Evolutionary conservation across 2,888 invertebrate genomes (phyloP).

Genomic region (Ochropleura leucogaster): DNA sequence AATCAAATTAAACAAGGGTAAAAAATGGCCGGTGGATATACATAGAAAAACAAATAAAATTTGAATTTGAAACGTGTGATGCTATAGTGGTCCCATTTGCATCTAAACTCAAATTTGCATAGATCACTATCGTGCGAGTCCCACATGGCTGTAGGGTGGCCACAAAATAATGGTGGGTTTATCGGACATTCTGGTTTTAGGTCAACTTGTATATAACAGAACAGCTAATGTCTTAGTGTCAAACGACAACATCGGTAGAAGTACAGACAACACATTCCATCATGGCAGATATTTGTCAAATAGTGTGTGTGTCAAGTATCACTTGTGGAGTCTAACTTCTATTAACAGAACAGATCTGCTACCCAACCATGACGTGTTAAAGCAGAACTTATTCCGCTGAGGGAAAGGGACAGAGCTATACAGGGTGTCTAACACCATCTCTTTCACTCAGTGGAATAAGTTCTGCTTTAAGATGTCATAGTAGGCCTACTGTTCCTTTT

Average conservation of each 20-base stretch:
- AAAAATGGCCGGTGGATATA: not conserved
- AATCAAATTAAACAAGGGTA: constrained; percentile 6
- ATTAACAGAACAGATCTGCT: not conserved
- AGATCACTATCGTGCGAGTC: constrained; percentile 64
- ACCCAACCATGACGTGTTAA: too few species aligned
- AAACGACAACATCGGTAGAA: not conserved
- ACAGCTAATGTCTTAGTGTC: not conserved
- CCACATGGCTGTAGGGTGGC: constrained; percentile 53
- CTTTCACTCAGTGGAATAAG: too few species aligned
- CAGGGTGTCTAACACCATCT: too few species aligned
- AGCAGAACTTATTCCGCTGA: too few species aligned
- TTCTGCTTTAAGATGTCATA: too few species aligned
- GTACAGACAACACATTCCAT: not conserved
- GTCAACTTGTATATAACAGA: not conserved
- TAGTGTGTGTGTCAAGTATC: not conserved
- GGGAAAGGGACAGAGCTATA: too few species aligned
- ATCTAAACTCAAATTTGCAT: constrained; percentile 66
- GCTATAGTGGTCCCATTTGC: constrained; percentile 53
- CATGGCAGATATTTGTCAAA: not conserved
- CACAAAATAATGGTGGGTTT: constrained; percentile 26
- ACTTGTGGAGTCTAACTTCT: not conserved
- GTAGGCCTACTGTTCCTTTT: too few species aligned
- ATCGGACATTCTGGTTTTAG: constrained; percentile 43
- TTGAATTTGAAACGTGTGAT: constrained; percentile 44
- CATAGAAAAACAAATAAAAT: constrained; percentile 47